phyloP scores from a whole-genome alignment of 2,797 vertebrate genomes.

The Stomatorhinus walkeri region DNA sequence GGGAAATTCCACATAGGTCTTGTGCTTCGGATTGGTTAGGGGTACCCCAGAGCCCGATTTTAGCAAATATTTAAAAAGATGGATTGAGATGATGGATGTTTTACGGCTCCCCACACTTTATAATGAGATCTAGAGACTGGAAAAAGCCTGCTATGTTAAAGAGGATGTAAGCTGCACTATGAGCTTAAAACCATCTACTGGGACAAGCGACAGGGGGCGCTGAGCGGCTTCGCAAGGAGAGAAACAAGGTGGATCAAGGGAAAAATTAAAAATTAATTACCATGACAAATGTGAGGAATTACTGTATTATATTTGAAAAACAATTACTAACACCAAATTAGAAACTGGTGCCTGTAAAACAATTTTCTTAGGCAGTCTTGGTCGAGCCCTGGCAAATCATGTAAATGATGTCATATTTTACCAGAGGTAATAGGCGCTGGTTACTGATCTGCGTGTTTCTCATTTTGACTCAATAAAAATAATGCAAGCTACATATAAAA shows the following conservation, averaged over 20 bases:
- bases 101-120: not conserved
- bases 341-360: not conserved
- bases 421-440: not conserved
- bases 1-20: not conserved
- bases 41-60: not conserved
- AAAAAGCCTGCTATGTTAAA: not conserved
- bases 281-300: not conserved
- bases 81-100: not conserved
- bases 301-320: not conserved
- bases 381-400: not conserved
- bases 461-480: not conserved
- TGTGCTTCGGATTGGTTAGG: not conserved
- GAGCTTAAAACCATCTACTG: not conserved
- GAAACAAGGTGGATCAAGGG: not conserved
- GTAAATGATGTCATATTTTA: constrained; percentile 8
- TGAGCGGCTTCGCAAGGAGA: not conserved
- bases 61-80: not conserved
- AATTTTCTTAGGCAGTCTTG: not conserved
- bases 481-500: not conserved
- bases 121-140: not conserved
- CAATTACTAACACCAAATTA: not conserved
- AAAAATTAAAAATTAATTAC: constrained; percentile 8
- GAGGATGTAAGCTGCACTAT: not conserved
- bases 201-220: constrained; percentile 12
- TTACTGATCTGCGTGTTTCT: not conserved